Evolutionary conservation across 2,113 vertebrate genomes (phyloP).

Genomic region (Austrofundulus limnaeus): DNA sequence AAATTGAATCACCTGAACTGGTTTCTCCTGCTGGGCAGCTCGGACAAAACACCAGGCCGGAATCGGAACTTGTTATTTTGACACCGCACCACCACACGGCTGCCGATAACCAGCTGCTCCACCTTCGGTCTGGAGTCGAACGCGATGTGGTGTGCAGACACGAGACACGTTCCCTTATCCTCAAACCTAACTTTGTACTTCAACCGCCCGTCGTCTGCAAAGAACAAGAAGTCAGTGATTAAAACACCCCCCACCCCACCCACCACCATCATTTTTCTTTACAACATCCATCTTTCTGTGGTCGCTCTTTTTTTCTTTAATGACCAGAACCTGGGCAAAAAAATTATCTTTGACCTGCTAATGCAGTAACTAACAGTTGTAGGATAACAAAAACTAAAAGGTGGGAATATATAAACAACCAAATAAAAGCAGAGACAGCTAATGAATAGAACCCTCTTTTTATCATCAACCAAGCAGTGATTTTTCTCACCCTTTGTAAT

Average conservation of each 20-base stretch:
- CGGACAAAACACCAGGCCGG: constrained; percentile 85
- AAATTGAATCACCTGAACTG: constrained; percentile 80
- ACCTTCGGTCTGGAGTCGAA: constrained; percentile 79
- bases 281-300: neutral
- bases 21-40: constrained; percentile 91
- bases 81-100: constrained; percentile 87
- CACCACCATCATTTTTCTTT: neutral
- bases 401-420: no score
- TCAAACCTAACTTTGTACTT: constrained; percentile 92
- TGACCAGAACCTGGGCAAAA: no score
- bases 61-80: constrained; percentile 84
- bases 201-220: constrained; percentile 76
- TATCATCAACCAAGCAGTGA: no score
- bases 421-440: no score
- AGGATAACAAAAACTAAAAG: no score
- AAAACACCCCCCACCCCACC: no score
- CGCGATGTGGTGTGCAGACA: constrained; percentile 91
- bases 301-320: neutral
- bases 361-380: no score
- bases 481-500: constrained; percentile 77
- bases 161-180: constrained; percentile 86
- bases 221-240: neutral
- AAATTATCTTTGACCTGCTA: no score
- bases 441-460: no score
- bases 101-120: constrained; percentile 85